These are phyloP conservation scores for Deilephila elpenor DNA, from an alignment of 2,888 invertebrate genomes.

Conservation along the genomic window DNA sequence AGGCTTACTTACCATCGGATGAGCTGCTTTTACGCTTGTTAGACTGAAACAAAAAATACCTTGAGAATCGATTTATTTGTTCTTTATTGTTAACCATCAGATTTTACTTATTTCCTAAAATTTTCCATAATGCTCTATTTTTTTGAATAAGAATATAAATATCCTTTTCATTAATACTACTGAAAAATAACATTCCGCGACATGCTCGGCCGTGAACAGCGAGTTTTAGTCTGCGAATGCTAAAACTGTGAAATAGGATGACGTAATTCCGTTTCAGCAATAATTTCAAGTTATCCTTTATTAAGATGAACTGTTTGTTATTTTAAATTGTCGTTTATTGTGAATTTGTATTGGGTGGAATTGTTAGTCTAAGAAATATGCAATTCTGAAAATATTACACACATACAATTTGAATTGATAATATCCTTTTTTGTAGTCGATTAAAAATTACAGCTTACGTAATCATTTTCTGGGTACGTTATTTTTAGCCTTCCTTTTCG, in stretches of 20 bases:
- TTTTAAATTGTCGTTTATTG: constrained; percentile 5
- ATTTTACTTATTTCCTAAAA: too few species aligned
- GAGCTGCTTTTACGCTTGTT: too few species aligned
- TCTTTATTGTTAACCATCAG: too few species aligned
- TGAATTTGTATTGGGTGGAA: background rate
- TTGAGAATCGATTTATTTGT: too few species aligned
- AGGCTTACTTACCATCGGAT: too few species aligned
- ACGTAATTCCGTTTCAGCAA: constrained; percentile 17
- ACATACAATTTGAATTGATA: too few species aligned
- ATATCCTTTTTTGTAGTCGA: too few species aligned
- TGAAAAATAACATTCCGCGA: background rate
- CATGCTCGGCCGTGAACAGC: background rate
- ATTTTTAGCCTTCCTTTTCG: too few species aligned
- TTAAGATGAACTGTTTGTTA: constrained; percentile 16
- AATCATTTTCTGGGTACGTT: too few species aligned
- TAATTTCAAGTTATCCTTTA: constrained; percentile 12
- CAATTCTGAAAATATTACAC: too few species aligned
- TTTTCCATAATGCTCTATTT: background rate
- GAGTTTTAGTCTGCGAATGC: constrained; percentile 5
- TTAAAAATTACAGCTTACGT: background rate
- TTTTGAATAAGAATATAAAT: background rate
- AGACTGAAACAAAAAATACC: too few species aligned
- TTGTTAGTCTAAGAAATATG: background rate
- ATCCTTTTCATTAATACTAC: too few species aligned
- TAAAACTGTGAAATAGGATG: constrained; percentile 15